Evolutionary conservation across 2,113 vertebrate species (phyloP).

Genomic region (Neopipo cinnamomea): DNA sequence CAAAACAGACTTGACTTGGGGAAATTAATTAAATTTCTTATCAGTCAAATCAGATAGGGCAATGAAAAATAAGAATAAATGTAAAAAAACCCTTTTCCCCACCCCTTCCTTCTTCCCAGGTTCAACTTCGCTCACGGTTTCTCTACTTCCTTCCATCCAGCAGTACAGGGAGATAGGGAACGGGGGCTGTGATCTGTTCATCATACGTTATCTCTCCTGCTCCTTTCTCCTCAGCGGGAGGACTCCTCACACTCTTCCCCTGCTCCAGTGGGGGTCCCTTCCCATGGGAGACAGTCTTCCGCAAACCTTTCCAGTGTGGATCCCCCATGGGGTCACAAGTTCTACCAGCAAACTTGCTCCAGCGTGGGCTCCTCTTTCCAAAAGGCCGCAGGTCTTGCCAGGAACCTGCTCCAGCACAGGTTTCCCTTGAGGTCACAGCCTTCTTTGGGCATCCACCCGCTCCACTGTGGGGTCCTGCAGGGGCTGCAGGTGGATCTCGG

Average conservation of each 20-base stretch:
- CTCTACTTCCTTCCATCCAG: not conserved
- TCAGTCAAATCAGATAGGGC: not conserved
- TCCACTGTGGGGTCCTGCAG: accelerated
- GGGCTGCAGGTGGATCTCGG: not conserved
- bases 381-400: not conserved
- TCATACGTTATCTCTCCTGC: not conserved
- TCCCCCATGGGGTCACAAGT: not conserved
- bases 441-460: not conserved
- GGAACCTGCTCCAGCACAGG: not conserved
- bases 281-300: not conserved
- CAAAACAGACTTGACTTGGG: not conserved
- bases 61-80: not conserved
- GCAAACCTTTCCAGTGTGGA: not conserved
- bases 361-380: not conserved
- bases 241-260: not conserved
- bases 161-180: not conserved
- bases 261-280: not conserved
- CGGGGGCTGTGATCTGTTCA: not conserved
- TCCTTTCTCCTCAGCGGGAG: not conserved
- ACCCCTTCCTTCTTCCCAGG: not conserved
- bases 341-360: not conserved
- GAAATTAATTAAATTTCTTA: not conserved
- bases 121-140: not conserved
- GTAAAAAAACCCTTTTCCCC: not conserved
- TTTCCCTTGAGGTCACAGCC: not conserved